Conservation (phyloP, 2,888 invertebrate genomes). For the Pseudolycoriella hygida region DNA sequence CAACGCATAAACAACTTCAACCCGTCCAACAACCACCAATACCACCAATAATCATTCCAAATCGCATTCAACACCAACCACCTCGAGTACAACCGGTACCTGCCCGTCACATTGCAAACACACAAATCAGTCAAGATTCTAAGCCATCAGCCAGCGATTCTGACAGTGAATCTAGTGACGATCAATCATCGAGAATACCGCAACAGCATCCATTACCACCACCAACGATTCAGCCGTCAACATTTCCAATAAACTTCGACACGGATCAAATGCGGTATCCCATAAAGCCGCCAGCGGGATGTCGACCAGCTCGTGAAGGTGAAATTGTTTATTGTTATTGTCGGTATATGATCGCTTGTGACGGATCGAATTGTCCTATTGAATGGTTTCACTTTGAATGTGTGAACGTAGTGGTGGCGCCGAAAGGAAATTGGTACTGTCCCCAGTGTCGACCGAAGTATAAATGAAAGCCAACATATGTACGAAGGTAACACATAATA, state of each 20-base stretch:
- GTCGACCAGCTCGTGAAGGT: constrained; percentile 29
- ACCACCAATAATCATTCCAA: constrained; percentile 10
- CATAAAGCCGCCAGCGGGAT: constrained; percentile 4
- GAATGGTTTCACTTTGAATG: constrained; percentile 99
- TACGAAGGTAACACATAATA: background rate
- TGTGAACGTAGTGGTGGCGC: constrained; percentile 89
- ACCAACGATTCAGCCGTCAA: constrained; percentile 10
- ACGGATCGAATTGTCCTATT: constrained; percentile 75
- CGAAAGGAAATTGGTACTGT: constrained; percentile 97
- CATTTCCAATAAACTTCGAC: constrained; percentile 12
- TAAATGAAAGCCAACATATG: background rate
- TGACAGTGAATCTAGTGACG: constrained; percentile 33
- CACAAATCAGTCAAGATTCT: constrained; percentile 7
- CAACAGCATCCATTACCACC: constrained; percentile 1
- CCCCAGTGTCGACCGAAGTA: constrained; percentile 62
- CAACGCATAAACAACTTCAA: constrained; percentile 20
- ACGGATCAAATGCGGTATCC: constrained; percentile 1
- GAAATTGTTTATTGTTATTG: constrained; percentile 77
- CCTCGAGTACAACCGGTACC: constrained; percentile 15
- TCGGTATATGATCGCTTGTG: constrained; percentile 85
- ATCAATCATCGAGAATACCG: constrained; percentile 15
- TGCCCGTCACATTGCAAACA: constrained; percentile 13
- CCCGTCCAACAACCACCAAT: constrained; percentile 27
- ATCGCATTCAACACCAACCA: constrained; percentile 7
- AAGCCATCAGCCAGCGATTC: constrained; percentile 12